These are phyloP conservation scores for Heteropelma amictum DNA, from an alignment of 2,888 invertebrate species.

Conservation along the genomic window DNA sequence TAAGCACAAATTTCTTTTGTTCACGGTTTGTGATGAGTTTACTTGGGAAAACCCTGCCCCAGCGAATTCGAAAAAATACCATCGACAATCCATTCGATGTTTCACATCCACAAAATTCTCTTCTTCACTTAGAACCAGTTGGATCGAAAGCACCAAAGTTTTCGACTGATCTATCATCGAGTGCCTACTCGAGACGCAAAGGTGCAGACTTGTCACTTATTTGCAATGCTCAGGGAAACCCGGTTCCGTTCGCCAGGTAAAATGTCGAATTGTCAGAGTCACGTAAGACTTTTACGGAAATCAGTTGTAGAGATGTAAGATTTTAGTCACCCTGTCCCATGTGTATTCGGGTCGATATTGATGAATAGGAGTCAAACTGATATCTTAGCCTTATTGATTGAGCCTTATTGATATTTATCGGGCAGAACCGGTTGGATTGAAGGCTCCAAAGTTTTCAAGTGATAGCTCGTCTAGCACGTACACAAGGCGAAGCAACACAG, in stretches of 20 bases:
- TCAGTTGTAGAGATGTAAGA: neutral
- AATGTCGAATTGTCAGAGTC: neutral
- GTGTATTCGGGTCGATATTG: neutral
- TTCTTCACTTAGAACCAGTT: conserved; percentile 79
- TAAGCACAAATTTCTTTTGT: neutral
- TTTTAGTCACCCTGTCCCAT: conserved; percentile 41
- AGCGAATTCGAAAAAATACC: neutral
- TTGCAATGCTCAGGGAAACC: conserved; percentile 82
- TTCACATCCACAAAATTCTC: neutral
- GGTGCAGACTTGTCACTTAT: conserved; percentile 61
- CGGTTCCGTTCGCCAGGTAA: conserved; percentile 76
- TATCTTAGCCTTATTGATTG: too few relatives aligned
- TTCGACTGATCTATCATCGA: conserved; percentile 66
- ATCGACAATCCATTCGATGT: neutral
- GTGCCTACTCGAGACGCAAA: conserved; percentile 49
- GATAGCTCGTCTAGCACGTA: conserved; percentile 77
- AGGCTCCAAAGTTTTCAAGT: conserved; percentile 81
- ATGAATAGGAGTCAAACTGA: neutral
- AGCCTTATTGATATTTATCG: conserved; percentile 28
- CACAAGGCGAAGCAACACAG: conserved; percentile 57
- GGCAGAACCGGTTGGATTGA: conserved; percentile 80
- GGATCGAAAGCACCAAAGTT: conserved; percentile 80
- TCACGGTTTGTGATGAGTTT: neutral
- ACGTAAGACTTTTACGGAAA: too few relatives aligned
- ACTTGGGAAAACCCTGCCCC: conserved; percentile 52